Percentiles rank a stretch among this genome's conserved stretches.
These are phyloP conservation scores for Gisinianus flammeolus DNA, from an alignment of 2,888 invertebrate species.

Conservation along the genomic window DNA sequence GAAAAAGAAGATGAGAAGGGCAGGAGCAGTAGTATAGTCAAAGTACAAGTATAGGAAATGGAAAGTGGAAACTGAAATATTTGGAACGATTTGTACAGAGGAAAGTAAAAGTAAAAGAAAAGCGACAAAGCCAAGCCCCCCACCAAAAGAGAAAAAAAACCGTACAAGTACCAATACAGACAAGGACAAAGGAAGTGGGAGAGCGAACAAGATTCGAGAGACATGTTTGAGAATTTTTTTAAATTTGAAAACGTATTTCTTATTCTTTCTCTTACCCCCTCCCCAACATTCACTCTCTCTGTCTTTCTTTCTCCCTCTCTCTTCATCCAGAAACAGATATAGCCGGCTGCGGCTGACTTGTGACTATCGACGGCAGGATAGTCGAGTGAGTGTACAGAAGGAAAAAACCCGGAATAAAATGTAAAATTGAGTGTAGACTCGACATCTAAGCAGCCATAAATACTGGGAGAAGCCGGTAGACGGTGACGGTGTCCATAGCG, in stretches of 20 bases:
- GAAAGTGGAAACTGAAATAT: constrained; percentile 25
- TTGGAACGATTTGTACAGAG: constrained; percentile 21
- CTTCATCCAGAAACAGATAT: background rate
- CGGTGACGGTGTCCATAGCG: constrained; percentile 23
- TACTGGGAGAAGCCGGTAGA: constrained; percentile 6
- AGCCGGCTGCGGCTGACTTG: no score
- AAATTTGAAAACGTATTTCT: constrained; percentile 16
- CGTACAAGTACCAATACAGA: constrained; percentile 2
- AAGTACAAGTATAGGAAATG: no score
- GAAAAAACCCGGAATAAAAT: background rate
- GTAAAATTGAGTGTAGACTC: background rate
- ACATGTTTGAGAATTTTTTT: constrained; percentile 26
- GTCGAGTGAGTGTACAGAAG: background rate
- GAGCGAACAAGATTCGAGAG: background rate
- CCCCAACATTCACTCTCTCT: background rate
- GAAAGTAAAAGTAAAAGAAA: background rate
- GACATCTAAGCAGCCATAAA: background rate
- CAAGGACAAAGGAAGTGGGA: constrained; percentile 17
- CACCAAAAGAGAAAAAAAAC: background rate
- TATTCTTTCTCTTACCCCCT: background rate
- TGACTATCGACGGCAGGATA: no score
- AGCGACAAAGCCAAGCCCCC: background rate
- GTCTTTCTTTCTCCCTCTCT: background rate
- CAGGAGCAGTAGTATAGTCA: no score
- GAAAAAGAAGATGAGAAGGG: no score